These are phyloP conservation scores for Syndactyla subalaris DNA, from an alignment of 2,797 vertebrate genomes.

Conservation along the genomic window DNA sequence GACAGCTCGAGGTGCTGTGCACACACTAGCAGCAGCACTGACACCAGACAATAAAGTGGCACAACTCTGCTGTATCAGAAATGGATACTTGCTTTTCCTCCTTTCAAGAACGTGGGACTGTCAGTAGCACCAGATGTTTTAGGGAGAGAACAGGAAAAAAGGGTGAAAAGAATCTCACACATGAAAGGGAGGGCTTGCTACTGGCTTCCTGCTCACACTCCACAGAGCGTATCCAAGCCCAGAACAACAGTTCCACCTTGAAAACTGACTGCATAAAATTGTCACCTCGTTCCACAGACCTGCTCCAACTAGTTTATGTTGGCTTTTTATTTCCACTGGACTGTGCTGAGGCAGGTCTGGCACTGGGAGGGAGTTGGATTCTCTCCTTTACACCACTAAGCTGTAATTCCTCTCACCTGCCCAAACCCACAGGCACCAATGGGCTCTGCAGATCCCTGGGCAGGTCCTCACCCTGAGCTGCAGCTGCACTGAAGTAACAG, in stretches of 20 bases:
- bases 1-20: neutral
- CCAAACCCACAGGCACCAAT: neutral
- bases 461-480: neutral
- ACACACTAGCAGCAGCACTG: neutral
- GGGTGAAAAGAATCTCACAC: neutral
- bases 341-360: conserved; percentile 17
- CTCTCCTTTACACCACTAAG: conserved; percentile 11
- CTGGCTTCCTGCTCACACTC: conserved; percentile 28
- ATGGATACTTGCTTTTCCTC: neutral
- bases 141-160: neutral
- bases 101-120: neutral
- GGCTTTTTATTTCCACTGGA: conserved; percentile 26
- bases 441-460: neutral
- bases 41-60: neutral
- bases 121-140: conserved; percentile 23
- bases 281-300: conserved; percentile 48
- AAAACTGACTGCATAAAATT: conserved; percentile 51
- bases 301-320: neutral
- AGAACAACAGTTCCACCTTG: conserved; percentile 40
- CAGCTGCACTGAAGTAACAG: neutral
- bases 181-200: conserved; percentile 7
- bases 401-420: conserved; percentile 21
- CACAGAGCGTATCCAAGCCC: neutral
- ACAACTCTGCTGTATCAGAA: neutral
- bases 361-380: conserved; percentile 21